These are phyloP conservation scores for Apomyelois bistriatella DNA, from an alignment of 2,888 invertebrate species.

Conservation along the genomic window DNA sequence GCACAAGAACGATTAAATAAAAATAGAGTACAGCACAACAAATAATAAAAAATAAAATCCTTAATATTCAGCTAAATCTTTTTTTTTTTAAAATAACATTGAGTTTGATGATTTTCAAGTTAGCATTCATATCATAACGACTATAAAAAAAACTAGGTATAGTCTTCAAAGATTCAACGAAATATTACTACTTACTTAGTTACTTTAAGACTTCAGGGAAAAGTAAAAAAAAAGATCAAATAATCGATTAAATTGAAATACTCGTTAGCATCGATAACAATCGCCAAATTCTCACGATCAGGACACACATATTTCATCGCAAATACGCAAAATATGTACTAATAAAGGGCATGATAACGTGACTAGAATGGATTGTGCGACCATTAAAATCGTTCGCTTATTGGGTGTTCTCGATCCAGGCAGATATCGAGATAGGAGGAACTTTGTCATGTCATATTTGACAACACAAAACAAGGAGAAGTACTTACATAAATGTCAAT, in stretches of 20 bases:
- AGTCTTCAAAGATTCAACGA: too few species aligned
- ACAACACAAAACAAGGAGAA: background rate
- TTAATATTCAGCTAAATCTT: too few species aligned
- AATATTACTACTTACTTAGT: background rate
- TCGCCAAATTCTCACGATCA: background rate
- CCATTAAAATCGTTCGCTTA: background rate
- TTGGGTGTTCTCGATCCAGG: background rate
- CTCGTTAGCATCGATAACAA: background rate
- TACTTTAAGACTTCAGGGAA: too few species aligned
- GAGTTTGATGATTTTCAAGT: too few species aligned
- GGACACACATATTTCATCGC: constrained; percentile 4
- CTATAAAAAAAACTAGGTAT: too few species aligned
- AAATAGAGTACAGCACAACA: too few species aligned
- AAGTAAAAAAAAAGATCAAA: too few species aligned
- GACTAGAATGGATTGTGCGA: background rate
- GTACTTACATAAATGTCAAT: background rate
- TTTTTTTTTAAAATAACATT: too few species aligned
- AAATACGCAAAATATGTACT: background rate
- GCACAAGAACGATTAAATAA: too few species aligned
- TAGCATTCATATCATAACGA: too few species aligned
- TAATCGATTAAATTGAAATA: too few species aligned
- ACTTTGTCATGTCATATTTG: background rate
- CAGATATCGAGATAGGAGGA: background rate
- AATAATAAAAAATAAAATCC: too few species aligned
- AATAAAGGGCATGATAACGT: background rate